Base-by-base conservation (phyloP, 2,888 invertebrate species). In the Leucophenga montana region DNA sequence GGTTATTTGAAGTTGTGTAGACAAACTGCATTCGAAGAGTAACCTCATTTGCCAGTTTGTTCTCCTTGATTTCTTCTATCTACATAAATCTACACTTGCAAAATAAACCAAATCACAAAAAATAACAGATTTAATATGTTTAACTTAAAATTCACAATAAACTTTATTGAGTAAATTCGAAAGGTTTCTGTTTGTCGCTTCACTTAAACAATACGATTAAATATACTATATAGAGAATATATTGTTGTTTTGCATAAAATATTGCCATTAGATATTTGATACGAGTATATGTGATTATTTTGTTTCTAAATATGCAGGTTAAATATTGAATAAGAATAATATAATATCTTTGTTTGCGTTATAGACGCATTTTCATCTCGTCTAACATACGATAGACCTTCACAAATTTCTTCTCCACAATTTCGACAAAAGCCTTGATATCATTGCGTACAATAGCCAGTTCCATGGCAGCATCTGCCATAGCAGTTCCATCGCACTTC, bases 381-480 rank as follows among this genome's bases (percentile, higher is more conserved):
- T 88, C 87, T 46, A 87, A 68, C 77, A 87, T 76, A 11, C 88
- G 85, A 70, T 85, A 88, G 66, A 87, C 82, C 59, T 85, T 86
- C 14, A 86, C 69, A 64, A 87, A 87, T 70, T 87, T 87, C 74
- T 81, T 85, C 59, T 87, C 87, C 14, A 87, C 84, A 22, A 82
- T 69, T 39, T 87, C 86, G 16, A 85, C 84, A 65, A 87, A 87
- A 16, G 83, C 77, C 64, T 84, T 86, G 39, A 87, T 86, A 72
- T 87, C 87, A 68, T 86, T 88, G 11, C 87, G 80, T 16, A 87
- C 86, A 54, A 87, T 83, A 2, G 87, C 86, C 16, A 87, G 72
- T 69, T 88, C 87, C 54, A 87, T 59, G 18, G 86, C 86, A 2
- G 86, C 82, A n/a, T 86, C 83, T 6, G 84, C 77, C 31, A 69